Conservation (phyloP, 2,888 invertebrate genomes). For the Trichogramma evanescens region DNA sequence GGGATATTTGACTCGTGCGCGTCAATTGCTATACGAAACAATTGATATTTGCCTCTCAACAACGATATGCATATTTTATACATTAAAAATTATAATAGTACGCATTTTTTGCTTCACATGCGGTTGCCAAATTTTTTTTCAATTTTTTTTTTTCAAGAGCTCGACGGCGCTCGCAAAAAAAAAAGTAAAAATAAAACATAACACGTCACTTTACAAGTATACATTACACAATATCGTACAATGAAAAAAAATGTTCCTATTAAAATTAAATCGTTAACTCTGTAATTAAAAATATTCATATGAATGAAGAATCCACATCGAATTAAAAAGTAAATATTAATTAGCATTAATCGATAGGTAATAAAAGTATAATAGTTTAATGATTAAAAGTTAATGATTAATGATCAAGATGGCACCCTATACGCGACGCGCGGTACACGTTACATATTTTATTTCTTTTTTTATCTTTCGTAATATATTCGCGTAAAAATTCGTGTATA, state of each 20-base stretch:
- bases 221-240: slow-evolving; percentile 23
- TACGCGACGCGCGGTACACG: no score
- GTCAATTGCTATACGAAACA: neutral
- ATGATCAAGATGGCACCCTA: no score
- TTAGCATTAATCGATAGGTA: slow-evolving; percentile 4
- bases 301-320: no score
- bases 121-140: no score
- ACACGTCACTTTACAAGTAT: slow-evolving; percentile 12
- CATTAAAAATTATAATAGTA: slow-evolving; percentile 25
- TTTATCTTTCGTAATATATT: no score
- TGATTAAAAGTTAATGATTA: no score
- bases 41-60: slow-evolving; percentile 21
- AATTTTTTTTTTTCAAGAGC: no score
- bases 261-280: slow-evolving; percentile 42
- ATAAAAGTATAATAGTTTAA: neutral
- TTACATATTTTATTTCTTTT: no score
- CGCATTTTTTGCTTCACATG: slow-evolving; percentile 21
- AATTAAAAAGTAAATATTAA: slow-evolving; percentile 20
- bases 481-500: no score
- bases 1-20: slow-evolving; percentile 1
- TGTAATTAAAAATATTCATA: no score
- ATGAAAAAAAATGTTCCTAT: slow-evolving; percentile 30
- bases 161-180: no score
- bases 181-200: neutral
- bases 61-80: slow-evolving; percentile 27